Evolutionary conservation across 1,140 invertebrate genomes (phyloP).

Genomic region (Tetramorium simillimum): DNA sequence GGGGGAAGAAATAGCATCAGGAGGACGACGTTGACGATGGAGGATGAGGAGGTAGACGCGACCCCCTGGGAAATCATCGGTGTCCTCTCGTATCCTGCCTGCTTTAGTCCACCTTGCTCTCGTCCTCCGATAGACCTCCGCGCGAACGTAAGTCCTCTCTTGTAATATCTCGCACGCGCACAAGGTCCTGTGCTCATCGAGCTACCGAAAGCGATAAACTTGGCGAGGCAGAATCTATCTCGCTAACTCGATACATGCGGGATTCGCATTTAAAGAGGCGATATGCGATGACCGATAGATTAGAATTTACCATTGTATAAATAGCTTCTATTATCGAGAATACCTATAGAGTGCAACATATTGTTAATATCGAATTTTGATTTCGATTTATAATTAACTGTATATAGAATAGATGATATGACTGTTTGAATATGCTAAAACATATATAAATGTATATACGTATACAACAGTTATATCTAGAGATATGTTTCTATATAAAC

Average conservation of each 20-base stretch:
- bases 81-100: conserved; percentile 77
- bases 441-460: not conserved
- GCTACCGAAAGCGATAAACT: conserved; percentile 67
- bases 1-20: conserved; percentile 60
- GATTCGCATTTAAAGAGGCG: conserved; percentile 9
- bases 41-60: conserved; percentile 72
- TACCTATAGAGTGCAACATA: not conserved
- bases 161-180: conserved; percentile 61
- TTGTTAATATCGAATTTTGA: not conserved
- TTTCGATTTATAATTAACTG: not conserved
- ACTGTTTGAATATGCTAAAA: not conserved
- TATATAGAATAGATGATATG: not conserved
- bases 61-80: conserved; percentile 83
- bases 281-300: conserved; percentile 4
- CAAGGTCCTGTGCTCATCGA: not conserved
- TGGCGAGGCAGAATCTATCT: conserved; percentile 30
- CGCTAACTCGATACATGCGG: conserved; percentile 27
- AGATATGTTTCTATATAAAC: not conserved
- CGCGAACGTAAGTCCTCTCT: conserved; percentile 1
- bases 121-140: conserved; percentile 23
- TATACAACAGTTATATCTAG: not conserved
- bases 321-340: not conserved
- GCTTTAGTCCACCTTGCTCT: conserved; percentile 46
- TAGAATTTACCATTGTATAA: not conserved
- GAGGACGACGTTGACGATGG: conserved; percentile 63